A percentile compares a stretch with the other conserved stretches of the same genome.
Evolutionary conservation across 2,797 vertebrate species (phyloP).

Genomic region (Anguilla anguilla): DNA sequence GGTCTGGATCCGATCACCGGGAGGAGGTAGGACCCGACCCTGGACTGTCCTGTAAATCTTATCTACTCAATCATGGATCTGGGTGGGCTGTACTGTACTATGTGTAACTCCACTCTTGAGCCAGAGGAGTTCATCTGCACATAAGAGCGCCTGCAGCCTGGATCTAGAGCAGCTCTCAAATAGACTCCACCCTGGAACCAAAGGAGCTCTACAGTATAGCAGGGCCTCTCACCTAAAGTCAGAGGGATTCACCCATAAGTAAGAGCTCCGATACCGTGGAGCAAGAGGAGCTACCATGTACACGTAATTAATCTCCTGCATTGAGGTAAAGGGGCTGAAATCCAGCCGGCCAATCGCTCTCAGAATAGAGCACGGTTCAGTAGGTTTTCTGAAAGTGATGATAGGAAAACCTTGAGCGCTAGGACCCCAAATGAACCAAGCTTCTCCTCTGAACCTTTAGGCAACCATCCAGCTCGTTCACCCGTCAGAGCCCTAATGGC

Average conservation of each 20-base stretch:
- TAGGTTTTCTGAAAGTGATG: background rate
- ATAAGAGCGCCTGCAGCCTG: background rate
- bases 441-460: background rate
- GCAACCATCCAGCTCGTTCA: background rate
- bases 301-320: background rate
- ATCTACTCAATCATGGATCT: background rate
- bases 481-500: background rate
- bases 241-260: background rate
- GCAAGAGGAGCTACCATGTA: background rate
- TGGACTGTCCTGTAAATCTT: constrained; percentile 12
- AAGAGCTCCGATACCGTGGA: background rate
- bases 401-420: background rate
- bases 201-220: background rate
- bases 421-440: background rate
- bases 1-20: constrained; percentile 69
- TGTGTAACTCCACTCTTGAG: background rate
- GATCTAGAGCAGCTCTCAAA: background rate
- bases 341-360: background rate
- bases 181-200: background rate
- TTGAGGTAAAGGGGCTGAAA: background rate
- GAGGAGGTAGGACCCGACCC: constrained; percentile 82
- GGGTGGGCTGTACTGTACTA: too few species aligned
- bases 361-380: background rate
- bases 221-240: background rate
- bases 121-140: background rate